Percentiles rank a stretch among this genome's conserved stretches.
Evolutionary conservation across 2,797 vertebrate genomes (phyloP).

Genomic region (Coluber constrictor): DNA sequence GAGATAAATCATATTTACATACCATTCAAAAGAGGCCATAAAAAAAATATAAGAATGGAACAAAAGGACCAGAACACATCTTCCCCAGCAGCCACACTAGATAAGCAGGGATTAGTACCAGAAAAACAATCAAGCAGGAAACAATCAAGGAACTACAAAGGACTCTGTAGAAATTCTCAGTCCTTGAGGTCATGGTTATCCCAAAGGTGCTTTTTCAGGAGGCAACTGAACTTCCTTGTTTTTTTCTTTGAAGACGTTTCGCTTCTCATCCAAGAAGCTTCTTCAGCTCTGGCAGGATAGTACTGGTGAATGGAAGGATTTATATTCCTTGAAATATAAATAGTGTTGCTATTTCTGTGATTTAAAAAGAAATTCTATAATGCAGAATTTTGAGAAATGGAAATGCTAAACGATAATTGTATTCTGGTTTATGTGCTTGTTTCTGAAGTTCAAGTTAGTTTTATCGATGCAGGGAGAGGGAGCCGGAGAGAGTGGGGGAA

Average conservation of each 20-base stretch:
- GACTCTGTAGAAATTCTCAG: too few species aligned
- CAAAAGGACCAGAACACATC: not conserved
- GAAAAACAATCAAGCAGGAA: not conserved
- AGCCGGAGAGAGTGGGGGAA: rapidly evolving
- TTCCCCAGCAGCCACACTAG: not conserved
- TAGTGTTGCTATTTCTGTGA: not conserved
- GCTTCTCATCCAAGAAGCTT: too few species aligned
- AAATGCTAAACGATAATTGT: not conserved
- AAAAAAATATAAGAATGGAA: not conserved
- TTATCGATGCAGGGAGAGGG: not conserved
- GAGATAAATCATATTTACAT: not conserved
- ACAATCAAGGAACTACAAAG: not conserved
- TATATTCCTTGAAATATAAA: too few species aligned
- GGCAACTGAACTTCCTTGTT: too few species aligned
- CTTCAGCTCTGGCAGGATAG: too few species aligned
- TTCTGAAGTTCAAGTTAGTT: not conserved
- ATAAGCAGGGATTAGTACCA: not conserved
- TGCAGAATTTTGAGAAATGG: not conserved
- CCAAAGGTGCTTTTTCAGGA: too few species aligned
- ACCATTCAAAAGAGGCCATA: not conserved
- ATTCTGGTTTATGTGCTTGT: not conserved
- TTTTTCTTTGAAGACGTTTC: too few species aligned
- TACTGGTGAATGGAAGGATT: too few species aligned
- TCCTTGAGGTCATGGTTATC: too few species aligned
- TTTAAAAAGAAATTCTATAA: not conserved